These are phyloP conservation scores for Cyrtodaria siliqua DNA, from an alignment of 2,888 invertebrate genomes.

Conservation along the genomic window DNA sequence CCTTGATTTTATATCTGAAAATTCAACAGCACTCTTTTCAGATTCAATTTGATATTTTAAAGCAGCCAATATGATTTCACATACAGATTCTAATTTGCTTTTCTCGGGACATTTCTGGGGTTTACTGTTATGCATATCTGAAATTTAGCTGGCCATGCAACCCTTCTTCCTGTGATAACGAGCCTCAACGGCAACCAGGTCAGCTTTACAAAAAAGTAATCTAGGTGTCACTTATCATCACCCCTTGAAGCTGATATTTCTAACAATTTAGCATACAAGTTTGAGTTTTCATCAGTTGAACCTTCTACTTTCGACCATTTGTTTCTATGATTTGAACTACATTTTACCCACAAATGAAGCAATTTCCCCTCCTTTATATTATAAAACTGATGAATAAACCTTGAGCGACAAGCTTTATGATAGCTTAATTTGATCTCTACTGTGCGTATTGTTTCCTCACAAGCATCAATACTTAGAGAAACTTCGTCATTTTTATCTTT, in stretches of 20 bases:
- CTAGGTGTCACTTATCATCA: background rate
- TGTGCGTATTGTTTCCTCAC: background rate
- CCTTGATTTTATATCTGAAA: background rate
- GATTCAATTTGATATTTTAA: background rate
- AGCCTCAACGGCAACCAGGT: slow-evolving; percentile 21
- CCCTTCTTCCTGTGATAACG: slow-evolving; percentile 28
- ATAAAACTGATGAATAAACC: slow-evolving; percentile 7
- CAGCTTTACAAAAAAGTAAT: slow-evolving; percentile 19
- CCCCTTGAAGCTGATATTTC: background rate
- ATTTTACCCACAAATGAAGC: slow-evolving; percentile 26
- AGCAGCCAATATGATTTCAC: background rate
- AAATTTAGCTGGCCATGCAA: slow-evolving; percentile 4
- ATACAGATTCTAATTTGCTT: background rate
- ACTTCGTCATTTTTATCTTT: background rate
- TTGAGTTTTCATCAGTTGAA: background rate
- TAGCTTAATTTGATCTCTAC: background rate
- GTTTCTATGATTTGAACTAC: slow-evolving; percentile 8
- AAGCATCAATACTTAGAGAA: background rate
- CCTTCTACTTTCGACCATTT: slow-evolving; percentile 6
- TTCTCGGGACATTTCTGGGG: background rate
- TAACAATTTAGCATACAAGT: slow-evolving; percentile 2
- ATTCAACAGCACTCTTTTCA: background rate
- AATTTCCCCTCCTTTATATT: background rate
- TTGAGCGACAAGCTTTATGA: background rate
- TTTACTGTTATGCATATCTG: slow-evolving; percentile 3